These are phyloP conservation scores for Empidonax alnorum DNA, from an alignment of 2,113 vertebrate genomes.

Conservation along the genomic window DNA sequence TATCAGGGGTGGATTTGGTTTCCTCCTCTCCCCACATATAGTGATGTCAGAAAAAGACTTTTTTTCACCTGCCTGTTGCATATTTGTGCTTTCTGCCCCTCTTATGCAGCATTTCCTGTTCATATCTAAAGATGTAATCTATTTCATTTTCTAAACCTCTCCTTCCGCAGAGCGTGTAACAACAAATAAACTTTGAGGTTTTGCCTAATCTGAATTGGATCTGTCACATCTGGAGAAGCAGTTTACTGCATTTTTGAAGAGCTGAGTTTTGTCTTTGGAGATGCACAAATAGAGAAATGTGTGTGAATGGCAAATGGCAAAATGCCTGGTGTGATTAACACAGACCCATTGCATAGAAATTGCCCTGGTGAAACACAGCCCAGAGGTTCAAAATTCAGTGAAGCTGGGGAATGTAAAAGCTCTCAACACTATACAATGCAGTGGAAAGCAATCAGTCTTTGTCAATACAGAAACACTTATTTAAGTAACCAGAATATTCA, in stretches of 20 bases:
- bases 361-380: not conserved
- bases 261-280: not conserved
- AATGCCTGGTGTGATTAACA: conserved; percentile 34
- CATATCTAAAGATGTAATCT: not conserved
- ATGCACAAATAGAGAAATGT: not conserved
- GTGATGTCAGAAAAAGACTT: not conserved
- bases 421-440: not conserved
- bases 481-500: not conserved
- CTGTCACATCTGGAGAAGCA: not conserved
- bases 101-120: not conserved
- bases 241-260: not conserved
- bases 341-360: conserved; percentile 19
- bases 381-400: not conserved
- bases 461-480: not conserved
- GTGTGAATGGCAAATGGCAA: not conserved
- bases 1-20: not conserved
- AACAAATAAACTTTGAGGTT: not conserved
- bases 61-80: not conserved
- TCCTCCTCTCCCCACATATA: not conserved
- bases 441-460: not conserved
- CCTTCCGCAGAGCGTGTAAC: not conserved
- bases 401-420: not conserved
- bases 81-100: not conserved
- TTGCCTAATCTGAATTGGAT: not conserved
- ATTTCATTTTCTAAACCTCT: not conserved